A percentile compares a stretch with the other conserved stretches of the same genome.
These are phyloP conservation scores for Pyrrhia umbra DNA, from an alignment of 2,888 invertebrate genomes.

Conservation along the genomic window DNA sequence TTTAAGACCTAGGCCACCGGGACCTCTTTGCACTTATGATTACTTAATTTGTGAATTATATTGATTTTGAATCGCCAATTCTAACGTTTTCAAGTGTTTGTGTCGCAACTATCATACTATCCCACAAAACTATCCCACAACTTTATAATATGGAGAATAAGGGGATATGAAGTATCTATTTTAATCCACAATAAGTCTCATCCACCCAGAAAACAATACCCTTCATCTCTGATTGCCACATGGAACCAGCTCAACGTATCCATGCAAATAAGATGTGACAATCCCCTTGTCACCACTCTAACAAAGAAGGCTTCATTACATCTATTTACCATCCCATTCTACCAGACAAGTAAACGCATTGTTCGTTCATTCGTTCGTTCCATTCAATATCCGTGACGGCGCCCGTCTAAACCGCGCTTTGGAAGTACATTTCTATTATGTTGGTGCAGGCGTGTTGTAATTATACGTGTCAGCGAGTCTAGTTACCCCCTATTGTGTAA, in stretches of 20 bases:
- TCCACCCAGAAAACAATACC: constrained; percentile 2
- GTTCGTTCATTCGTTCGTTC: constrained; percentile 46
- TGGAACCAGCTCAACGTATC: constrained; percentile 2
- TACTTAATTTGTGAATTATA: too few relatives aligned
- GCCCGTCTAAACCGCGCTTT: constrained; percentile 48
- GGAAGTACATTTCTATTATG: constrained; percentile 52
- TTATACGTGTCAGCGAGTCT: constrained; percentile 60
- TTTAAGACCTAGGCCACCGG: too few relatives aligned
- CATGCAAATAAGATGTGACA: constrained; percentile 33
- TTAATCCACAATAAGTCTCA: not conserved
- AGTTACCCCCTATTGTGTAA: constrained; percentile 51
- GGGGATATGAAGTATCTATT: not conserved
- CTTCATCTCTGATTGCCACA: constrained; percentile 20
- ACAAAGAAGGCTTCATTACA: constrained; percentile 51
- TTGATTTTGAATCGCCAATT: too few relatives aligned
- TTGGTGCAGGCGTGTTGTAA: constrained; percentile 51
- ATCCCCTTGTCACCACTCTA: constrained; percentile 31
- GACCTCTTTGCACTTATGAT: too few relatives aligned
- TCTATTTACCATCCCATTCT: constrained; percentile 48
- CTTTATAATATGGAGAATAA: not conserved
- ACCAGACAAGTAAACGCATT: constrained; percentile 47
- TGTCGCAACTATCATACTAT: too few relatives aligned
- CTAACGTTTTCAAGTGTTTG: too few relatives aligned
- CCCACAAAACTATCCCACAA: not conserved
- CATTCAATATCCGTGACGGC: constrained; percentile 55